Percentiles rank a stretch among this genome's conserved stretches.
Conservation (phyloP, 2,888 invertebrate genomes). For the Chesias legatella region DNA sequence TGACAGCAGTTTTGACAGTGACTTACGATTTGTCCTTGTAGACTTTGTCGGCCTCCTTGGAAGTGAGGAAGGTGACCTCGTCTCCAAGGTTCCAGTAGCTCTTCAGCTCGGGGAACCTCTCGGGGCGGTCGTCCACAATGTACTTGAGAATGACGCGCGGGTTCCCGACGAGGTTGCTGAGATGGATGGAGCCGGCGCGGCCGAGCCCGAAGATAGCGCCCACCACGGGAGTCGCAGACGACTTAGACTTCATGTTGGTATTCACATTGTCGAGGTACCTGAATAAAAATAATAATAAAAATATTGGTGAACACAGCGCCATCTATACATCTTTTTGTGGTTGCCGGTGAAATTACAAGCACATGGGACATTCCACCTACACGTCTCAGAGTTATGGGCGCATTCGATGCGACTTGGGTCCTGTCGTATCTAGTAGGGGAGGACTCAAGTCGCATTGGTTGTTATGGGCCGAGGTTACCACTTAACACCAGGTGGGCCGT, state of each 20-base stretch:
- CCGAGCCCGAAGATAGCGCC: constrained; percentile 81
- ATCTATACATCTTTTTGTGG: too few relatives aligned
- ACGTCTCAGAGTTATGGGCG: too few relatives aligned
- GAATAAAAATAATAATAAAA: constrained; percentile 11
- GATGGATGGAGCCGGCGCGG: constrained; percentile 82
- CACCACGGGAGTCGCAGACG: constrained; percentile 47
- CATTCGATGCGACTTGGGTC: too few relatives aligned
- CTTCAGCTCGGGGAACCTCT: constrained; percentile 63
- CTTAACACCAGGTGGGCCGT: too few relatives aligned
- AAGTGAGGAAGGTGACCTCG: constrained; percentile 67
- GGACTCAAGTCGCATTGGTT: too few relatives aligned
- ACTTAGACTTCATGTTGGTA: constrained; percentile 38
- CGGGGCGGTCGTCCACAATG: constrained; percentile 75
- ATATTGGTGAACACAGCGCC: too few relatives aligned
- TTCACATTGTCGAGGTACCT: constrained; percentile 66
- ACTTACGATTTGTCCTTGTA: constrained; percentile 76
- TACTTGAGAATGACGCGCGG: constrained; percentile 75
- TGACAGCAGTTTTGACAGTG: too few relatives aligned
- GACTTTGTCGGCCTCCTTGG: constrained; percentile 67
- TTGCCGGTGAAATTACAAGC: too few relatives aligned
- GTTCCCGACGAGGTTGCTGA: constrained; percentile 68
- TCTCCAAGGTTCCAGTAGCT: constrained; percentile 71
- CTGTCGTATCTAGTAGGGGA: too few relatives aligned
- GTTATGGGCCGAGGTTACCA: too few relatives aligned
- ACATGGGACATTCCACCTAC: too few relatives aligned